A percentile compares a stretch with the other conserved stretches of the same genome.
These are phyloP conservation scores for Ditula angustiorana DNA, from an alignment of 2,888 invertebrate genomes.

Conservation along the genomic window DNA sequence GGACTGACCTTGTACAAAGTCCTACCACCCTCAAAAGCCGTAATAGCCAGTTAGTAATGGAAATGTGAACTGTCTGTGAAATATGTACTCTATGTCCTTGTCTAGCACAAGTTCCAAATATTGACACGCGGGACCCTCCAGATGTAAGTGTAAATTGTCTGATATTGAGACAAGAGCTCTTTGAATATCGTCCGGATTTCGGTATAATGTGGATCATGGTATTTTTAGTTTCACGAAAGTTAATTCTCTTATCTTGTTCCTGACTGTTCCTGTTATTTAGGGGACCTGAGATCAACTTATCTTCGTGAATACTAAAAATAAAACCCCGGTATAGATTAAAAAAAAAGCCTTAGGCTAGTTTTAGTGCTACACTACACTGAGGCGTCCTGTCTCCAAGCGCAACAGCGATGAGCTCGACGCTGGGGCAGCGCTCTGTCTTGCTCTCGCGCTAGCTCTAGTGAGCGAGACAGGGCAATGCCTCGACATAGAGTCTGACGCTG, in stretches of 20 bases:
- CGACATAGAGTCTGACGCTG: too few species aligned
- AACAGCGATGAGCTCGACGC: too few species aligned
- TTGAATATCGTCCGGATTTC: constrained; percentile 20
- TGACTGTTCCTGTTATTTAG: too few species aligned
- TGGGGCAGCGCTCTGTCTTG: too few species aligned
- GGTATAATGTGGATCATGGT: background rate
- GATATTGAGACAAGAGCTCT: constrained; percentile 39
- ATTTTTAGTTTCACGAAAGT: constrained; percentile 2
- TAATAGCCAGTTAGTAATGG: background rate
- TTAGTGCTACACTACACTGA: too few species aligned
- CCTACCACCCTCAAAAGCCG: too few species aligned
- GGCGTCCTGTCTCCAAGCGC: too few species aligned
- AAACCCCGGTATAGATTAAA: background rate
- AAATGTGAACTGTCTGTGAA: background rate
- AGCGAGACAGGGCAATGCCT: too few species aligned
- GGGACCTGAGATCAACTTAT: background rate
- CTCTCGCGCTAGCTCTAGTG: too few species aligned
- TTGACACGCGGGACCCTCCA: constrained; percentile 58
- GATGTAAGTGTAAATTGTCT: constrained; percentile 44
- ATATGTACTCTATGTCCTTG: constrained; percentile 36
- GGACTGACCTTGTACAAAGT: too few species aligned
- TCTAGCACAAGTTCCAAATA: constrained; percentile 55
- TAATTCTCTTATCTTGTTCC: constrained; percentile 4
- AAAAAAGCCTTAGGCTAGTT: too few species aligned
- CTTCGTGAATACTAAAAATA: background rate